Evolutionary conservation across 2,888 invertebrate genomes (phyloP).

Genomic region (Nomada lathburiana): DNA sequence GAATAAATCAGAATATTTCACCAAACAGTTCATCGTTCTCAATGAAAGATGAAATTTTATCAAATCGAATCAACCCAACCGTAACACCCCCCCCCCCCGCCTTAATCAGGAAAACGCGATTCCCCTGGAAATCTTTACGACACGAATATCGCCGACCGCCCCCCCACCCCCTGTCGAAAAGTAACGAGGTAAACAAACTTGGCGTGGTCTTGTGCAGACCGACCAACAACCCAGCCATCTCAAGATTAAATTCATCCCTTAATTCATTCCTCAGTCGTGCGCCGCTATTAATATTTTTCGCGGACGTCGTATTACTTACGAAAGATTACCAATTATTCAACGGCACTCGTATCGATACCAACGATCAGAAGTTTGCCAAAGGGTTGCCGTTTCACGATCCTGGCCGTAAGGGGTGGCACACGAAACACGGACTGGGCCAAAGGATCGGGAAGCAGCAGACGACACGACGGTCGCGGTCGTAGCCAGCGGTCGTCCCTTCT

Average conservation of each 20-base stretch:
- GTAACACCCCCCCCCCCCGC: neutral
- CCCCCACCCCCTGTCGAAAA: constrained; percentile 17
- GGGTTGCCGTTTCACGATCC: constrained; percentile 36
- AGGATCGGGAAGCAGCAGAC: constrained; percentile 58
- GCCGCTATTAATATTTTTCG: constrained; percentile 40
- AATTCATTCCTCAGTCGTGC: constrained; percentile 44
- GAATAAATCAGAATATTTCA: constrained; percentile 14
- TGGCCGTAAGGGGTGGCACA: constrained; percentile 49
- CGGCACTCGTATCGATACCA: constrained; percentile 9
- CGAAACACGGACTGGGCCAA: constrained; percentile 67
- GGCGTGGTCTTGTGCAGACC: constrained; percentile 6
- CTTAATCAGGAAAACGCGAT: neutral
- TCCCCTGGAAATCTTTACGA: constrained; percentile 11
- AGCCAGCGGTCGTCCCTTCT: constrained; percentile 42
- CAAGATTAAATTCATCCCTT: constrained; percentile 60
- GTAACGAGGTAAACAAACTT: constrained; percentile 57
- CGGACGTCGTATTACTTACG: constrained; percentile 33
- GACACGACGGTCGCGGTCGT: constrained; percentile 58
- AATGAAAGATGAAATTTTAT: constrained; percentile 11
- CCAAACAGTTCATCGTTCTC: neutral
- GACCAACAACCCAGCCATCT: constrained; percentile 37
- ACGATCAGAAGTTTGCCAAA: constrained; percentile 11
- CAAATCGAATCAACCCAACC: neutral
- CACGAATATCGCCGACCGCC: constrained; percentile 1
- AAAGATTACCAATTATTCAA: constrained; percentile 47